phyloP scores from a whole-genome alignment of 2,797 vertebrate genomes.

The Falco naumanni region DNA sequence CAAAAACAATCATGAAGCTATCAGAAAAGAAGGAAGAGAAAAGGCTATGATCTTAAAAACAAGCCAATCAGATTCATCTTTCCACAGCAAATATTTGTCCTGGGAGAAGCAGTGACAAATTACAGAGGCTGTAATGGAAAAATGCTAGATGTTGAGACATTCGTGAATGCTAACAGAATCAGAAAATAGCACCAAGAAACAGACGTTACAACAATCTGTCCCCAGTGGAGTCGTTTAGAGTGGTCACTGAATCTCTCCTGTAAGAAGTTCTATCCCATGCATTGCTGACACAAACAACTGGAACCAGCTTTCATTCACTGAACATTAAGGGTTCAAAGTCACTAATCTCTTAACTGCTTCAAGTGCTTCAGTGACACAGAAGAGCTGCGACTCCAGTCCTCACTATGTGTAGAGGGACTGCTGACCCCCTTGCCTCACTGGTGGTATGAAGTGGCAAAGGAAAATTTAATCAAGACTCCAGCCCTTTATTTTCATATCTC shows the following conservation, averaged over 20 bases:
- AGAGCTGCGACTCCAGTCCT: background rate
- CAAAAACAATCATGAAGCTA: slow-evolving; percentile 45
- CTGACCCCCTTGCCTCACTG: background rate
- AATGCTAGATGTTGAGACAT: background rate
- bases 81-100: background rate
- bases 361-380: background rate
- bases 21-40: background rate
- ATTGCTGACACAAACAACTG: background rate
- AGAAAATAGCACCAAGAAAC: background rate
- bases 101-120: slow-evolving; percentile 15
- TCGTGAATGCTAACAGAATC: background rate
- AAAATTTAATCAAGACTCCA: background rate
- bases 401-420: background rate
- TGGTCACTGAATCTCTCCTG: background rate
- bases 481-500: background rate
- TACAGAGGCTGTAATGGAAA: background rate
- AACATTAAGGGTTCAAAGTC: fast-evolving
- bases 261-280: background rate
- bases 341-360: background rate
- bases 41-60: background rate
- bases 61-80: background rate
- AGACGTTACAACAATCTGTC: background rate
- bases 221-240: background rate
- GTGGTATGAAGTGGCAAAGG: background rate
- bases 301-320: background rate